Base-by-base conservation (phyloP, 2,888 invertebrate species). In the Eristalis arbustorum region DNA sequence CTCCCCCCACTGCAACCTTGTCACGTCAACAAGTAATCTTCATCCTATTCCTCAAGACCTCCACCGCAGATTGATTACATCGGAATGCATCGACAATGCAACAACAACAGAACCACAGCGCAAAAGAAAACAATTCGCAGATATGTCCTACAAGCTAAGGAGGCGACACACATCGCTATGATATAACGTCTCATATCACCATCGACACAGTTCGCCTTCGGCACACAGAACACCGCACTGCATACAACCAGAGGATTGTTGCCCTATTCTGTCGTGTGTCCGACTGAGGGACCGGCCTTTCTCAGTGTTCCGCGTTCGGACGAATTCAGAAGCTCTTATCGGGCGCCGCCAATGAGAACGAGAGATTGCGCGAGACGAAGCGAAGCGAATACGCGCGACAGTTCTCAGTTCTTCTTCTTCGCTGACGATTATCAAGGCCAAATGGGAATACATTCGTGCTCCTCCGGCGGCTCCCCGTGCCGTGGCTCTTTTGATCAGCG, bases 361-460 rank as follows among this genome's bases (percentile, higher is more conserved):
- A 49, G 49, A 49, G 49, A 49, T 49, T 49, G 49, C 18, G 42
- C 18, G 42, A 14, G n/a, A 18, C 18, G 49, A 6, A 18, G 49
- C n/a, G 49, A 49, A 18, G 18, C 4, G 23, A 59, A 59, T 59
- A 59, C 59, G 59, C 59, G 69, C 56, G 49, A 49, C 62, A 67
- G 34, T 23, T 31, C 31, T 31, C 31, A 31, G 31, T 31, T 31
- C 31, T 31, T 67, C 25, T 56, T 81, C 76, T 76, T 72, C n/a
- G n/a, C n/a, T 84, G 75, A 84, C 63, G 72, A 84, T 80, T 81
- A 84, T 75, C 84, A 84, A 76, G 75, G 75, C 75, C 75, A 76
- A 34, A 67, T 14, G 67, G 66, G 49, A 73, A 49, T 49, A 57
- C 62, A 31, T 40, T 40, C 13, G 6, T 31, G 31, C 31, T 6